A percentile compares a stretch with the other conserved stretches of the same genome.
phyloP scores from a whole-genome alignment of 2,113 vertebrate genomes.

The Albula glossodonta region DNA sequence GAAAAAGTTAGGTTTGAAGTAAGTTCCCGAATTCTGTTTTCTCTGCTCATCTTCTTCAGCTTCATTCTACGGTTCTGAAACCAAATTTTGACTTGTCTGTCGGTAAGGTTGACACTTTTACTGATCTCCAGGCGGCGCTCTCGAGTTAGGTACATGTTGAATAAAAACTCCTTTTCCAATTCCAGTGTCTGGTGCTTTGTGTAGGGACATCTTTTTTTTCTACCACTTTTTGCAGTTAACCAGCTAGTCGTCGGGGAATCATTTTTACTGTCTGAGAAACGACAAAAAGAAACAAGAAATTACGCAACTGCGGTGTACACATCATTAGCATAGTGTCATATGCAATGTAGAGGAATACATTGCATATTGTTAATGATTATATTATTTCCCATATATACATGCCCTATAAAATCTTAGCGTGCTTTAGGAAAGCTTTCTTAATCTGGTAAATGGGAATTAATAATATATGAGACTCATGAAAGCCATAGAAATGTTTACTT shows the following conservation, averaged over 20 bases:
- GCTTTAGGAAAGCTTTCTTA: no score
- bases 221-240: slow-evolving; percentile 96
- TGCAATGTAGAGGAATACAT: no score
- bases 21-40: slow-evolving; percentile 98
- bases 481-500: no score
- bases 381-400: no score
- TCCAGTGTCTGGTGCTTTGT: slow-evolving; percentile 99
- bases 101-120: slow-evolving; percentile 98
- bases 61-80: slow-evolving; percentile 99
- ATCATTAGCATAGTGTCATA: slow-evolving; percentile 27
- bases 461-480: no score
- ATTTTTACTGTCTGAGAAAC: slow-evolving; percentile 88
- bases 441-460: no score
- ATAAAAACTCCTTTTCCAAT: slow-evolving; percentile 99
- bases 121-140: slow-evolving; percentile 99
- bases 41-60: slow-evolving; percentile 99
- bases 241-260: slow-evolving; percentile 92
- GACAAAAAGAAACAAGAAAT: slow-evolving; percentile 59
- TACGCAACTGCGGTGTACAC: slow-evolving; percentile 17
- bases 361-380: no score
- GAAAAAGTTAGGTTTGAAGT: slow-evolving; percentile 99
- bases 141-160: slow-evolving; percentile 99
- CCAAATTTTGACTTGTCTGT: slow-evolving; percentile 99
- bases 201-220: slow-evolving; percentile 98
- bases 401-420: no score